Evolutionary conservation across 2,113 vertebrate species (phyloP).

Genomic region (Girardinichthys multiradiatus): DNA sequence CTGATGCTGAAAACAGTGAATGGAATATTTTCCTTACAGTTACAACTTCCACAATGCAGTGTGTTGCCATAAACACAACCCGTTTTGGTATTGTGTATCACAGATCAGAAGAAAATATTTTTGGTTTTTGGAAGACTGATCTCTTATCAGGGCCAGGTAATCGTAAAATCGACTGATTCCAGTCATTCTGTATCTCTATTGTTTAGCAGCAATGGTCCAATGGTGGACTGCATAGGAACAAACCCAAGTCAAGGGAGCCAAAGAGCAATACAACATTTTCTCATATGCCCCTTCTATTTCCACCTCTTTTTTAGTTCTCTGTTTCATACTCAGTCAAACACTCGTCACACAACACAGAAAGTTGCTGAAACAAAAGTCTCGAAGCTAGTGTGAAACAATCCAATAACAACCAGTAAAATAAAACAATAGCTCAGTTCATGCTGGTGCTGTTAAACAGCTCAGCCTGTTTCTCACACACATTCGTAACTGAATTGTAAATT

Average conservation of each 20-base stretch:
- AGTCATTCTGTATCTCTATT: neutral
- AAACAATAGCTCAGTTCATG: constrained; percentile 69
- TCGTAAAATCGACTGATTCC: neutral
- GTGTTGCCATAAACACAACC: neutral
- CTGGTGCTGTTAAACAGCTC: constrained; percentile 64
- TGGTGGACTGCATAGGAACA: constrained; percentile 50
- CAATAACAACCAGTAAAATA: constrained; percentile 69
- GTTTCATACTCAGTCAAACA: constrained; percentile 37
- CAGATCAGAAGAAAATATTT: neutral
- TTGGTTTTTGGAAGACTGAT: neutral
- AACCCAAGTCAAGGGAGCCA: constrained; percentile 29
- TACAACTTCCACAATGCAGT: neutral
- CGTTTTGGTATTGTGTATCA: neutral
- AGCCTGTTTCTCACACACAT: constrained; percentile 48
- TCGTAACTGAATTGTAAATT: constrained; percentile 60
- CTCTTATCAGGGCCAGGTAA: neutral
- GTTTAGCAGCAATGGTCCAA: neutral
- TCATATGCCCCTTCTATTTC: neutral
- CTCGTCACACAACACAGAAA: constrained; percentile 40
- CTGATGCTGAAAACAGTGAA: too few relatives aligned
- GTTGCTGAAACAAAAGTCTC: constrained; percentile 61
- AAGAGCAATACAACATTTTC: neutral
- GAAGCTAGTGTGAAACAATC: constrained; percentile 70
- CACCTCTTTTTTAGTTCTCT: constrained; percentile 5
- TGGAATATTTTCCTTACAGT: neutral